Base-by-base conservation (phyloP, 2,113 vertebrate genomes). In the Rana temporaria region DNA sequence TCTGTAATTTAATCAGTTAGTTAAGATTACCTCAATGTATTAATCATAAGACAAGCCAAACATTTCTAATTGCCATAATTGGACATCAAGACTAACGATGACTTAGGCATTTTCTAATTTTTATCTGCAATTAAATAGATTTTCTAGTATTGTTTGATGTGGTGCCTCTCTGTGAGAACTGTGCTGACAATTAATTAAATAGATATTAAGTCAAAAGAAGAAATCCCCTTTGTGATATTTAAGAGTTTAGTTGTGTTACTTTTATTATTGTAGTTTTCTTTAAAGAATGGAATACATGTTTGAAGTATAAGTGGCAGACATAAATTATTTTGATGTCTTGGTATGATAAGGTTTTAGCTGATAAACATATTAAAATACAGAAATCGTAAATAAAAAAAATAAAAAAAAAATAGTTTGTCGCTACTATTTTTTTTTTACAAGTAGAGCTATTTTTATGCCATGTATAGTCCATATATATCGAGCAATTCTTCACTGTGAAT, bases 91-190 rank as follows among this genome's bases (percentile, higher is more conserved):
- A 52, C 5, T 24, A 78, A 64, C 66, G 75, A 78, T 22, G 64
- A 65, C n/a, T 38, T 24, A 17, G 42, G 34, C 20, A 30, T 53
- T 78, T 24, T 78, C 15, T 42, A 42, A 55, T 64, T 24, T 59
- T 53, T 26, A 78, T 78, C 38, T 78, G 15, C 38, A 62, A 65
- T 64, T 78, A 78, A 65, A 78, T 2, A 66, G 60, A 78, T 78
- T 65, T 78, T 62, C 62, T 32, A 48, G 19, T 42, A 52, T 8
- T 26, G 34, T n/a, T 53, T 78, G 60, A 78, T 34, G 24, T 65
- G 75, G 64, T 65, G 38, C 75, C 42, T 73, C 17, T 8, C 19
- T 59, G 16, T 59, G 53, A 22, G 53, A 72, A 72, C 19, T 52
- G 48, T 52, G 20, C 34, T 24, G 24, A 26, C 20, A 14, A 63